Evolutionary conservation across 2,888 invertebrate genomes (phyloP).

Genomic region (Hirtodrosophila confusa): DNA sequence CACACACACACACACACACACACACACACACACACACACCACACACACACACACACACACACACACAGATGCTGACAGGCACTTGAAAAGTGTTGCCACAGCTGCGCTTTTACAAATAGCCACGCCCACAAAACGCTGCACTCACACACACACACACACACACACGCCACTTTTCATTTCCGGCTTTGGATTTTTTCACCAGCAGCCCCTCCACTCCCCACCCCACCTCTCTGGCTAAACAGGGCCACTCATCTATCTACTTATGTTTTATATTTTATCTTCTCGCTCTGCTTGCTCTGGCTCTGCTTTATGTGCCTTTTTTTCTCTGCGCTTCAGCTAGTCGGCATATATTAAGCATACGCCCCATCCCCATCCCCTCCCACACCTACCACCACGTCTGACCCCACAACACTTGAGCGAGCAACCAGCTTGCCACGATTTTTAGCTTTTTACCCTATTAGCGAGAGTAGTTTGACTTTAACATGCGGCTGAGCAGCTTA

Average conservation of each 20-base stretch:
- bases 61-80: constrained; percentile 29
- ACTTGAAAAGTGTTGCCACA: constrained; percentile 71
- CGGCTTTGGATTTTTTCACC: constrained; percentile 54
- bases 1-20: constrained; percentile 22
- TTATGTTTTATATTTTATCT: constrained; percentile 68
- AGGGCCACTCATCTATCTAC: constrained; percentile 66
- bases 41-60: constrained; percentile 18
- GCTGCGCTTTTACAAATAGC: constrained; percentile 71
- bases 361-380: constrained; percentile 27
- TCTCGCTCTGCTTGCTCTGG: constrained; percentile 28
- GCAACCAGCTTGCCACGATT: constrained; percentile 9
- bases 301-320: constrained; percentile 23
- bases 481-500: too few species aligned
- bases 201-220: constrained; percentile 6
- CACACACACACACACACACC: constrained; percentile 16
- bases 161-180: constrained; percentile 71
- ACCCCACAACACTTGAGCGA: constrained; percentile 11
- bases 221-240: constrained; percentile 13
- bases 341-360: constrained; percentile 52
- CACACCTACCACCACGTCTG: not conserved
- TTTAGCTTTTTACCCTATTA: constrained; percentile 1
- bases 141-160: constrained; percentile 19
- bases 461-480: not conserved
- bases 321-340: constrained; percentile 1
- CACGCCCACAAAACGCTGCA: constrained; percentile 41